A percentile compares a stretch with the other conserved stretches of the same genome.
phyloP scores from a whole-genome alignment of 2,797 vertebrate genomes.

The Anguilla marmorata region DNA sequence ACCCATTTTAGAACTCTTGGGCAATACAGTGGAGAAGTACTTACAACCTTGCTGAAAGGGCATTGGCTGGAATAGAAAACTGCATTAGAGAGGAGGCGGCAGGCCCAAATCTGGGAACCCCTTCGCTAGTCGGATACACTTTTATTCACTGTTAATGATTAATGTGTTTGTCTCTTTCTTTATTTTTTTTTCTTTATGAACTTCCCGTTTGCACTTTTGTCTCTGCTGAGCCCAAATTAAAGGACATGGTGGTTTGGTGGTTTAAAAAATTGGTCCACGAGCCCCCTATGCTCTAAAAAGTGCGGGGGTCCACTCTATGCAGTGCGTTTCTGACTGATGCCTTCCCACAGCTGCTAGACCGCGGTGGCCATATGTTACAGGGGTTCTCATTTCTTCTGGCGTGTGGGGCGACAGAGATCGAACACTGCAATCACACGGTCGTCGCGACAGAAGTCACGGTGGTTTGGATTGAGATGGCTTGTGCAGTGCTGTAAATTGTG shows the following conservation, averaged over 20 bases:
- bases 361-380: background rate
- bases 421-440: slow-evolving; percentile 11
- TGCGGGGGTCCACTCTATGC: no score
- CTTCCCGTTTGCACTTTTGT: background rate
- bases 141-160: background rate
- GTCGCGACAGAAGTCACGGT: background rate
- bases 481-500: background rate
- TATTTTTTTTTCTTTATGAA: background rate
- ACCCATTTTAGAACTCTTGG: background rate
- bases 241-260: background rate
- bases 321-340: background rate
- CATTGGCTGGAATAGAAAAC: background rate
- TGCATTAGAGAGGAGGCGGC: background rate
- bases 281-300: background rate
- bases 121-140: background rate
- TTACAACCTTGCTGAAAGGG: background rate
- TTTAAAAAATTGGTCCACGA: background rate
- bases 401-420: slow-evolving; percentile 11
- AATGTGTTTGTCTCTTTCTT: background rate
- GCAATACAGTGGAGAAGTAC: background rate
- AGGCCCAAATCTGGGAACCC: background rate
- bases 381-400: background rate
- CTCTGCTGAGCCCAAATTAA: background rate
- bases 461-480: background rate
- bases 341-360: background rate